These are phyloP conservation scores for Scelioninae gen. 2 DNA, from an alignment of 2,888 invertebrate species.

Conservation along the genomic window DNA sequence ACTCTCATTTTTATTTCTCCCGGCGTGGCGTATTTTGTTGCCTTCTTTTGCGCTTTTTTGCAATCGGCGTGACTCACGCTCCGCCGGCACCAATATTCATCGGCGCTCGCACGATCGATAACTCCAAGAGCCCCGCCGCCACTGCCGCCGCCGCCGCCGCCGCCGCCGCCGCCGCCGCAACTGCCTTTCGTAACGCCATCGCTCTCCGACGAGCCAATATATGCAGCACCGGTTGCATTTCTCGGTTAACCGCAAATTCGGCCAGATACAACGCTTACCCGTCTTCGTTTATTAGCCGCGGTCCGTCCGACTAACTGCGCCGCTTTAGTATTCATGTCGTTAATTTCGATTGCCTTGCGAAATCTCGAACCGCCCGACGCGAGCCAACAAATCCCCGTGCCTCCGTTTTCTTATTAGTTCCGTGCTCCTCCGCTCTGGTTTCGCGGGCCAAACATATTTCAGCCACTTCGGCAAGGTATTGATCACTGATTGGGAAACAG, in stretches of 20 bases:
- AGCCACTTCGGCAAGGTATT: too few relatives aligned
- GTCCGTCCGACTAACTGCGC: slow-evolving; percentile 35
- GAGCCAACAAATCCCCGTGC: background rate
- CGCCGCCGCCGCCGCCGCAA: slow-evolving; percentile 55
- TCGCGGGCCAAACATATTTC: too few relatives aligned
- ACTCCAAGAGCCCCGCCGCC: slow-evolving; percentile 57
- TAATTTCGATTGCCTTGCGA: slow-evolving; percentile 38
- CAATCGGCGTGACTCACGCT: slow-evolving; percentile 61
- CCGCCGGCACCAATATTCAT: slow-evolving; percentile 62
- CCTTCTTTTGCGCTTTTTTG: slow-evolving; percentile 38
- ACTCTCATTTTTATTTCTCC: slow-evolving; percentile 20
- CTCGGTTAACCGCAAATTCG: slow-evolving; percentile 50
- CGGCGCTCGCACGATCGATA: slow-evolving; percentile 61
- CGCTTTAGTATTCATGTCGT: slow-evolving; percentile 38
- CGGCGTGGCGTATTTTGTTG: slow-evolving; percentile 24
- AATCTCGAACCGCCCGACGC: slow-evolving; percentile 9
- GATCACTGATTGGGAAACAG: too few relatives aligned
- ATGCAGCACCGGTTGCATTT: slow-evolving; percentile 52
- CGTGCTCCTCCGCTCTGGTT: too few relatives aligned
- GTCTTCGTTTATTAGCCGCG: slow-evolving; percentile 51
- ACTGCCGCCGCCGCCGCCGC: slow-evolving; percentile 61
- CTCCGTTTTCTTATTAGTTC: background rate
- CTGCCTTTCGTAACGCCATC: slow-evolving; percentile 51
- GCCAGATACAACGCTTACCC: slow-evolving; percentile 44
- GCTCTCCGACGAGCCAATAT: slow-evolving; percentile 50